Base-by-base conservation (phyloP, 1,140 invertebrate genomes). In the Temnothorax nylanderi region DNA sequence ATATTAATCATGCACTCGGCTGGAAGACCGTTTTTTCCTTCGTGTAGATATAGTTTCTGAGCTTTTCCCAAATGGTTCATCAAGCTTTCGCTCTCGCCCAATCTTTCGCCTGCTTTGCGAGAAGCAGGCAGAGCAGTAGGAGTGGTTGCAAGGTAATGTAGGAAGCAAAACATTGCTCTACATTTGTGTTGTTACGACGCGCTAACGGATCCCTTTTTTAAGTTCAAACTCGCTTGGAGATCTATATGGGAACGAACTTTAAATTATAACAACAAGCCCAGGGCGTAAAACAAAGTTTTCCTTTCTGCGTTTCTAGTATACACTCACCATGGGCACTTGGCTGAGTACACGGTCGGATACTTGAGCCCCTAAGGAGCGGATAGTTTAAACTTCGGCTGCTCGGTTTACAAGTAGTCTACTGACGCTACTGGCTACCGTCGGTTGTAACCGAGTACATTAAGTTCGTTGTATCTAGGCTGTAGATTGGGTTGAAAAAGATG, bases 1-100 rank as follows among this genome's bases (percentile, higher is more conserved):
- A 44, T 75, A 86, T 89, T 88, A 89, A 89, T 89, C 86, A 89
- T 88, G 74, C 75, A 76, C 88, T 86, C 81, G 85, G 81, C 21
- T 72, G 47, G 41, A 54, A 69, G n/a, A 41, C 54, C 69, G 56
- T 37, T 80, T 76, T 72, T 56, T 71, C 34, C 37, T 56, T 81
- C 65, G 16, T 21, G 21, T 58, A 41, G 64, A 71, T 71, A 44
- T 49, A 81, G 21, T 34, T 16, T 65, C 44, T 26, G 44, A 37
- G 62, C 77, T 75, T 47, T 60, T 21, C 26, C 10, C 21, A 26
- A 47, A 32, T 54, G 60, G 8, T 77, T 64, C 64, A 26, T 56
- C 21, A 10, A 56, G 56, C 65, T 82, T 62, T 62, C 54, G 54
- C 41, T 41, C 51, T 41, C n/a, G 60, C n/a, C n/a, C 3, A n/a